Conservation (phyloP, 2,888 invertebrate genomes). For the Clostera curtula region DNA sequence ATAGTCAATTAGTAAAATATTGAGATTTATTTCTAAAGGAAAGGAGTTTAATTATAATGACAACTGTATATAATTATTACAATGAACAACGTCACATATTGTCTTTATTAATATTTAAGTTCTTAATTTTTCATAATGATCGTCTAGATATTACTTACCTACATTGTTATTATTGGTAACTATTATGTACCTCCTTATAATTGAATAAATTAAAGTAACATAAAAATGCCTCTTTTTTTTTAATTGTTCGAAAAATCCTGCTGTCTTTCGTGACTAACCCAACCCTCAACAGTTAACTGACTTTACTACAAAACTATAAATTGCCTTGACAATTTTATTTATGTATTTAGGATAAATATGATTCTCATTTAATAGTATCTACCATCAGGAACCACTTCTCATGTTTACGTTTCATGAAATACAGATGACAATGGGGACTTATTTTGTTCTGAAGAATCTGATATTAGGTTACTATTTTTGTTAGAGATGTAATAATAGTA, state of each 20-base stretch:
- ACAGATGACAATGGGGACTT: too few species aligned
- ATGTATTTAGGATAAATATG: too few species aligned
- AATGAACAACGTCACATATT: constrained; percentile 33
- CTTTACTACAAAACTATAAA: too few species aligned
- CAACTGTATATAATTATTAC: constrained; percentile 54
- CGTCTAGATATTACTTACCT: constrained; percentile 45
- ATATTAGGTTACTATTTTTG: constrained; percentile 9
- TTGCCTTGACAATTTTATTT: too few species aligned
- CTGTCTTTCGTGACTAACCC: too few species aligned
- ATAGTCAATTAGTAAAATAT: constrained; percentile 72
- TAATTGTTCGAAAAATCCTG: too few species aligned
- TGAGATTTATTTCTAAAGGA: constrained; percentile 65
- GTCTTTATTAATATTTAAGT: constrained; percentile 34
- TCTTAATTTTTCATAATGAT: constrained; percentile 40
- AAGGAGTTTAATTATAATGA: constrained; percentile 44
- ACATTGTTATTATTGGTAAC: constrained; percentile 56
- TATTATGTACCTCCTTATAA: constrained; percentile 60
- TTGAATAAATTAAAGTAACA: constrained; percentile 49
- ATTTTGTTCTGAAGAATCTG: too few species aligned
- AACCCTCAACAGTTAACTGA: too few species aligned
- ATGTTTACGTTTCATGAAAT: too few species aligned
- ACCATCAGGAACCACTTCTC: too few species aligned
- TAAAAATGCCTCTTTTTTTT: too few species aligned
- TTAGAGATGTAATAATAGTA: constrained; percentile 1
- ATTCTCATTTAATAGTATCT: too few species aligned